phyloP scores from a whole-genome alignment of 2,797 vertebrate species.

The Psittacula derbiana region DNA sequence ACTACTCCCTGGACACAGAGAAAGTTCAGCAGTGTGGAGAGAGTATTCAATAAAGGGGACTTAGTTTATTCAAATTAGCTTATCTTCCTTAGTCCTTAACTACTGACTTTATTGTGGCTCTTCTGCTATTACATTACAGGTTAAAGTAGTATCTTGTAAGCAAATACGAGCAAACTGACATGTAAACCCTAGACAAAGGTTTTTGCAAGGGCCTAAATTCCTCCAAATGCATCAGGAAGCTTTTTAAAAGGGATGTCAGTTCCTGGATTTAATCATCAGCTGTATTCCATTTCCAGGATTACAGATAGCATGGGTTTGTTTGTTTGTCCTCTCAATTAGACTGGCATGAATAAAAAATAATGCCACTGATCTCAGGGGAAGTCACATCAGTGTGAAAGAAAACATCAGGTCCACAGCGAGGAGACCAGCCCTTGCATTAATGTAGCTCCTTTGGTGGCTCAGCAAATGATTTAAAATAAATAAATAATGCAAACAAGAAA shows the following conservation, averaged over 20 bases:
- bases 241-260: neutral
- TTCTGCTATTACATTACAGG: neutral
- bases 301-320: neutral
- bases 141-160: neutral
- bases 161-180: neutral
- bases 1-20: neutral
- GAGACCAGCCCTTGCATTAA: neutral
- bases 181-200: neutral
- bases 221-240: neutral
- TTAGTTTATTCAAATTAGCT: neutral
- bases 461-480: slow-evolving; percentile 17
- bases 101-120: neutral
- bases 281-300: neutral
- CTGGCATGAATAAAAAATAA: neutral
- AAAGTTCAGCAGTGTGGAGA: neutral
- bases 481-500: slow-evolving; percentile 3
- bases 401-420: neutral
- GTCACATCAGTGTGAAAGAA: neutral
- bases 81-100: neutral
- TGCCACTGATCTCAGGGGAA: neutral
- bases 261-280: neutral
- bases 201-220: neutral
- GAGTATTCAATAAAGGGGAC: neutral
- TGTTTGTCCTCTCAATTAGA: neutral
- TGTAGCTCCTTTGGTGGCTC: neutral